Evolutionary conservation across 2,888 invertebrate genomes (phyloP), one percentile per base, ranked within the genome.

Genomic region (Vannuccia rotundouncinata): DNA sequence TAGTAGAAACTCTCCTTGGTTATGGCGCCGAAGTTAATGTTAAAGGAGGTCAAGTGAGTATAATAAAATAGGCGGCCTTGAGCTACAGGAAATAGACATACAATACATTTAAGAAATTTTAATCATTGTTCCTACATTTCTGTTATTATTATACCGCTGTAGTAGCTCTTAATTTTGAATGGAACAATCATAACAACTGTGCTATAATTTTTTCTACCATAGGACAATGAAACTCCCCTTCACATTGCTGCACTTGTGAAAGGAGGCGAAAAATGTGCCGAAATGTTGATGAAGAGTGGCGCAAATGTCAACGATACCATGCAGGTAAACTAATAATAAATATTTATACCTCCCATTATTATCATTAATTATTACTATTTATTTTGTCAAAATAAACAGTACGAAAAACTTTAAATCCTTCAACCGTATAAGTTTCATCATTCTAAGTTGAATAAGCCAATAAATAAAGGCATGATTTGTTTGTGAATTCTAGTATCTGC

Each of bases 21-120:
- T 95, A 93, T 86, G 99, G 99, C 27, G 98, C 98, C 0, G 95
- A 96, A 86, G 96, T 99, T 0, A 96, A 98, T 88, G 93, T 97
- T 29, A 91, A 95, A 86, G 92, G 92, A 13, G 88, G 88, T 77
- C 84, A 85, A 85, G 87, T 87, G 81, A 82, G 80, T 45, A 5
- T 45, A 45, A 45, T 10, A 17, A 5, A 10, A 10, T 45, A 45
- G 45, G 45, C 17, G 17, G n/a, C n/a, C n/a, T n/a, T n/a, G n/a
- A n/a, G n/a, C n/a, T n/a, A n/a, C n/a, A n/a, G n/a, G n/a, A n/a
- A n/a, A n/a, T n/a, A n/a, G n/a, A n/a, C n/a, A n/a, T n/a, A n/a
- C n/a, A n/a, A n/a, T n/a, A n/a, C n/a, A n/a, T n/a, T n/a, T n/a
- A n/a, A n/a, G n/a, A n/a, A n/a, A n/a, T n/a, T n/a, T n/a, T n/a